A percentile compares a stretch with the other conserved stretches of the same genome.
Evolutionary conservation across 1,140 invertebrate genomes (phyloP).

Genomic region (Proales similis): DNA sequence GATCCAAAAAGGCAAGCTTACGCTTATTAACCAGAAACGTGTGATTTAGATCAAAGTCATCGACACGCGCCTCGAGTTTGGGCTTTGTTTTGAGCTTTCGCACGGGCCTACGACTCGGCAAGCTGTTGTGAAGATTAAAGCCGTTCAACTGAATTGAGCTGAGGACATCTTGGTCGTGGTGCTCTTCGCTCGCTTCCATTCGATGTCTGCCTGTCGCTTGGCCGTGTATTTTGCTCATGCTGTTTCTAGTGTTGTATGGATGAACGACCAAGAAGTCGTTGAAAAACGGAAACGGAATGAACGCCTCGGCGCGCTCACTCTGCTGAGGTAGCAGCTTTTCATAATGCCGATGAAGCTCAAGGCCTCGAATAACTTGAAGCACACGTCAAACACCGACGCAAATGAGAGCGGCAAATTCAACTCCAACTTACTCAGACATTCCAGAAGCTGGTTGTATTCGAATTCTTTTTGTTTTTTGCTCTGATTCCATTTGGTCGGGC

Average conservation of each 20-base stretch:
- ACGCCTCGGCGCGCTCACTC: slow-evolving; percentile 1
- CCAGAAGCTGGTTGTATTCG: slow-evolving; percentile 25
- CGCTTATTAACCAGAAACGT: slow-evolving; percentile 32
- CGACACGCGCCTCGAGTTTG: too few relatives aligned
- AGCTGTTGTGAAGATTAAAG: too few relatives aligned
- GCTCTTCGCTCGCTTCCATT: neutral
- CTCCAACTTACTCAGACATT: slow-evolving; percentile 21
- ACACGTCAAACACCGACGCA: neutral
- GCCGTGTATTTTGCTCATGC: neutral
- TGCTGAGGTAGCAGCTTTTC: slow-evolving; percentile 13
- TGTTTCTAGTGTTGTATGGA: slow-evolving; percentile 10
- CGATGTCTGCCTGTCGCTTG: neutral
- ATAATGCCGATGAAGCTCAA: slow-evolving; percentile 33
- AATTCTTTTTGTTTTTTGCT: slow-evolving; percentile 8
- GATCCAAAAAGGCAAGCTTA: neutral
- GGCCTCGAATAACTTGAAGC: slow-evolving; percentile 24
- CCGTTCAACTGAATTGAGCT: neutral
- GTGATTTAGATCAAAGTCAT: slow-evolving; percentile 30
- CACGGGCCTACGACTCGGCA: too few relatives aligned
- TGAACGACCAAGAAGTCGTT: slow-evolving; percentile 36
- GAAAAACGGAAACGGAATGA: slow-evolving; percentile 24
- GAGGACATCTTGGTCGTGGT: neutral
- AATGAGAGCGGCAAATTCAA: neutral
- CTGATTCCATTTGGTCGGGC: neutral
- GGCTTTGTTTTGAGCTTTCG: neutral